These are phyloP conservation scores for Gadus macrocephalus DNA, from an alignment of 2,113 vertebrate genomes.

Conservation along the genomic window DNA sequence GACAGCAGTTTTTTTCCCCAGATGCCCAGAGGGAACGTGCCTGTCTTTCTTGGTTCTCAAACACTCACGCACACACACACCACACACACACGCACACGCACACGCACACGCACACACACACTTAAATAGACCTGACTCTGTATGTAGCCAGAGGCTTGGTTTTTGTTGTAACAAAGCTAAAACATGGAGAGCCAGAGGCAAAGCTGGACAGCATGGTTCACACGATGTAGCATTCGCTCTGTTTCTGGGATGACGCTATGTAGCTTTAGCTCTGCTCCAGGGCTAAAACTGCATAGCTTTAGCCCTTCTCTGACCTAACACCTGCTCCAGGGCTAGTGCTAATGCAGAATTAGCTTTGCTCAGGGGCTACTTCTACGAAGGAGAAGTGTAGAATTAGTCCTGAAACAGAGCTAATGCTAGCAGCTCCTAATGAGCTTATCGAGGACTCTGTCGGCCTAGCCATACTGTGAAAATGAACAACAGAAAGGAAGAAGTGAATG, in stretches of 20 bases:
- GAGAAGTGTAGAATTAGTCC: too few relatives aligned
- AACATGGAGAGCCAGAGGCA: slow-evolving; percentile 38
- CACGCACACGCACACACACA: slow-evolving; percentile 17
- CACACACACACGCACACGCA: slow-evolving; percentile 8
- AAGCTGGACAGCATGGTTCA: slow-evolving; percentile 27
- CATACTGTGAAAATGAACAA: background rate
- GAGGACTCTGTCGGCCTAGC: background rate
- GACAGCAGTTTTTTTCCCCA: slow-evolving; percentile 51
- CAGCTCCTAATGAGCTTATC: background rate
- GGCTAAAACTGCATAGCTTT: too few relatives aligned
- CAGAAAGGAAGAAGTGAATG: background rate
- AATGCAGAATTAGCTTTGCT: too few relatives aligned
- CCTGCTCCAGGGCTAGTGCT: too few relatives aligned
- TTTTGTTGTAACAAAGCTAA: slow-evolving; percentile 20
- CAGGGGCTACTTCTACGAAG: too few relatives aligned
- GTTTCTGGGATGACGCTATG: slow-evolving; percentile 17
- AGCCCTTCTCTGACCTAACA: too few relatives aligned
- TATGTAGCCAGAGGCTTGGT: slow-evolving; percentile 45
- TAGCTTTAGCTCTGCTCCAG: too few relatives aligned
- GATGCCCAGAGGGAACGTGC: slow-evolving; percentile 41
- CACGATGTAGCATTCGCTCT: slow-evolving; percentile 9
- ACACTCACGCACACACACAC: slow-evolving; percentile 11
- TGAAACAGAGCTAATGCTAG: background rate
- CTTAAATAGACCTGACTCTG: slow-evolving; percentile 20
- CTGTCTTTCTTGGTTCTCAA: slow-evolving; percentile 45